Base-by-base conservation (phyloP, 2,797 vertebrate species). In the Somateria mollissima region DNA sequence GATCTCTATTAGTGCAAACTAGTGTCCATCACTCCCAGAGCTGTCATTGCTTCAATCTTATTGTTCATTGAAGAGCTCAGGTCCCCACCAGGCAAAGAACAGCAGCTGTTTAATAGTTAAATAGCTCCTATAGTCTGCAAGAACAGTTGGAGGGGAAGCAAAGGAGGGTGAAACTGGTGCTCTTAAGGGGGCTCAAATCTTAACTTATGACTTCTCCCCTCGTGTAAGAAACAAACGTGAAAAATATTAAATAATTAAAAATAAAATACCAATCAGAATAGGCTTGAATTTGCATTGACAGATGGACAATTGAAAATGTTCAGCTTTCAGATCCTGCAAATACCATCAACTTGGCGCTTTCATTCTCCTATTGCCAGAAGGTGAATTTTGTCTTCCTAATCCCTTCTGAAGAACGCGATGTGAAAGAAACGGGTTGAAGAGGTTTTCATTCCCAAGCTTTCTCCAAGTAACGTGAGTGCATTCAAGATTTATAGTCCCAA, bases 41-140 rank as follows among this genome's bases (percentile, higher is more conserved):
- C 77, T 76, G 60, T 79, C 83, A 37, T 67, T 90, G 71, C 80
- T 67, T n/a, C 36, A 62, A 74, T 58, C 64, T 87, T 41, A 84
- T 21, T 89, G 82, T 75, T 93, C 89, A 92, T 83, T 90, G 84
- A 72, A 45, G 67, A 83, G 92, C 86, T 89, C 90, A 45, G n/a
- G 49, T 57, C 49, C 49, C 34, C 53, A 57, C 60, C 7, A 72
- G 56, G 80, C 51, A 20, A 47, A 72, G 72, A 69, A 34, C 28
- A 89, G 85, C 65, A 87, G 82, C 39, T 14, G 8, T 28, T 43
- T 4, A 81, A 60, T 69, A 87, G 5, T 65, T 28, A 2, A 53
- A 64, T 57, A 56, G 74, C 34, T 83, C 61, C 57, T 39, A 7
- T 37, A 60, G 32, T n/a, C 53, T 28, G 27, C 8, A 37, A 53